Base-by-base conservation (phyloP, 2,113 vertebrate genomes). In the Cynopterus brachyotis region DNA sequence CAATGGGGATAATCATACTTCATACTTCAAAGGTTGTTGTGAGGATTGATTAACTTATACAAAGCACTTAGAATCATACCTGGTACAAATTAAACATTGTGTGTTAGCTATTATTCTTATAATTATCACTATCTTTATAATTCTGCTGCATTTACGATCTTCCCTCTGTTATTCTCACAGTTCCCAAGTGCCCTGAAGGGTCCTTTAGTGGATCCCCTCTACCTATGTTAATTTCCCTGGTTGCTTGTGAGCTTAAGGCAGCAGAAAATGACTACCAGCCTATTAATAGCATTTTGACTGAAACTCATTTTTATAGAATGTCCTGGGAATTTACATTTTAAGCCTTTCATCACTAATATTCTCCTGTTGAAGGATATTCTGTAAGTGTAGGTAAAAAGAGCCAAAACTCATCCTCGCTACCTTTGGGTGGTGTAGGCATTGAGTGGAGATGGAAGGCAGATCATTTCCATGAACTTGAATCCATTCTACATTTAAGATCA, bases 251-350 rank as follows among this genome's bases (percentile, higher is more conserved):
- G 96, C 96, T 97, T 96, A 97, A 96, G 96, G 97, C 96, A 94
- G 93, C 93, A 97, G 96, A 97, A 98, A 98, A 97, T 97, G 96
- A 96, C 97, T 98, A 95, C 97, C 67, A 91, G 93, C 94, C 94
- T 97, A 60, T 97, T 98, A 98, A 97, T 97, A 97, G 95, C 96
- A 97, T 98, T 97, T 97, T 82, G 81, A 97, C 91, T 95, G 78
- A 94, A 98, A 96, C 85, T 98, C 96, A 95, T 97, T 98, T 97
- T 96, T 96, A 73, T 82, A 78, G 79, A 93, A 96, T 83, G 81
- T 83, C 97, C 91, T 96, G 97, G 97, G 96, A 96, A 96, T 97
- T 97, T 96, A 96, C 80, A 92, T 95, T 96, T 95, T 96, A 92
- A 97, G 89, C 50, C 94, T 96, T 93, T 98, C 69, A 90, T 95